These are phyloP conservation scores for Alca torda DNA, from an alignment of 2,797 vertebrate species.

Conservation along the genomic window DNA sequence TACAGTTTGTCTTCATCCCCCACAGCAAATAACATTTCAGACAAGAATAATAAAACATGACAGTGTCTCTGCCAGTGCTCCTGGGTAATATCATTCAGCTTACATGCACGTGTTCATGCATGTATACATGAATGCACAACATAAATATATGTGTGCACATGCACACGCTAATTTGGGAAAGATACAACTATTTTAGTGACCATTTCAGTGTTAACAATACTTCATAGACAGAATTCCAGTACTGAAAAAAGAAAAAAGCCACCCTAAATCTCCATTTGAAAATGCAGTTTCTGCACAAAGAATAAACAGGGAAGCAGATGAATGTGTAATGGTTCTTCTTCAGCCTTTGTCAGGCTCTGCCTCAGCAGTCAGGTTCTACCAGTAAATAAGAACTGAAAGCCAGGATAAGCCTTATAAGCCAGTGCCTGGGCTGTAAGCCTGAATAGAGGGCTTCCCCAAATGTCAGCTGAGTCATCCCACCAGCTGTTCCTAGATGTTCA, in stretches of 20 bases:
- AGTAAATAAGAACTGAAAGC: conserved; percentile 1
- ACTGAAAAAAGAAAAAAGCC: background rate
- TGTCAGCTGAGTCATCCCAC: background rate
- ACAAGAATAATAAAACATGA: conserved; percentile 13
- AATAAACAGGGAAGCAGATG: background rate
- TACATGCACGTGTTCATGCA: background rate
- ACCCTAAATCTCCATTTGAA: background rate
- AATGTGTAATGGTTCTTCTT: background rate
- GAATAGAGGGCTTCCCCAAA: background rate
- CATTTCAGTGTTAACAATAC: background rate
- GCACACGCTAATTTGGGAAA: background rate
- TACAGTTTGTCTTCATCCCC: background rate
- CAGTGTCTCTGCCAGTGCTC: background rate
- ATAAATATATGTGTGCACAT: background rate
- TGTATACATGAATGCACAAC: background rate
- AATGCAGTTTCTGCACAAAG: background rate
- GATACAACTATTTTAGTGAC: background rate
- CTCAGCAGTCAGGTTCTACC: background rate
- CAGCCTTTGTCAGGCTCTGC: background rate
- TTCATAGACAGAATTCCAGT: background rate
- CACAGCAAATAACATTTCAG: background rate
- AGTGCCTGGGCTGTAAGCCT: background rate
- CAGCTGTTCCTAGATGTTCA: conserved; percentile 34
- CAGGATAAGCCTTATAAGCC: background rate
- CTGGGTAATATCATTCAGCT: background rate